A percentile compares a stretch with the other conserved stretches of the same genome.
phyloP scores from a whole-genome alignment of 2,113 vertebrate genomes.

The Clarias gariepinus region DNA sequence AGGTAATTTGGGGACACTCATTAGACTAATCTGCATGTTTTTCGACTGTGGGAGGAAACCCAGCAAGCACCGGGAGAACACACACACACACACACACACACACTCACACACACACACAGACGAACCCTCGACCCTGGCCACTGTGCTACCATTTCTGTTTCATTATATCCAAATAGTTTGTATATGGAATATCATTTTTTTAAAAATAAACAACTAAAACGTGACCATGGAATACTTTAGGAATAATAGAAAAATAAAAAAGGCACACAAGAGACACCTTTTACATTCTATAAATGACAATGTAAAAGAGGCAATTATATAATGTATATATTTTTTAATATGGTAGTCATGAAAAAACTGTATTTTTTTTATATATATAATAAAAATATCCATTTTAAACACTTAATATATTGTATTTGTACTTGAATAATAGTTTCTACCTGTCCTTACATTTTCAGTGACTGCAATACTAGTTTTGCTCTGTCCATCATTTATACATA shows the following conservation, averaged over 20 bases:
- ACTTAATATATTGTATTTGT: not conserved
- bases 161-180: too few species aligned
- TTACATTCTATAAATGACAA: too few species aligned
- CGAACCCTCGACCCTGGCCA: too few species aligned
- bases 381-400: not conserved
- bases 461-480: not conserved
- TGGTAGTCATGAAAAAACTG: not conserved
- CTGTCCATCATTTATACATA: not conserved
- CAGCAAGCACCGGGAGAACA: too few species aligned
- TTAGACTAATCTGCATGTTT: too few species aligned
- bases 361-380: not conserved
- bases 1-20: too few species aligned
- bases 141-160: too few species aligned
- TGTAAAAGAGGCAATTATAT: too few species aligned
- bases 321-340: not conserved
- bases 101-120: too few species aligned
- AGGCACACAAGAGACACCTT: too few species aligned
- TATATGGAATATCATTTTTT: not conserved
- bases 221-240: not conserved
- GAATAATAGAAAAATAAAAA: not conserved
- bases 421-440: not conserved
- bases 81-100: too few species aligned
- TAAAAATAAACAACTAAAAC: not conserved
- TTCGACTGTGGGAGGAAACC: too few species aligned
- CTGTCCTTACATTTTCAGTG: not conserved